Evolutionary conservation across 2,888 invertebrate genomes (phyloP), one percentile per base, ranked within the genome.

Genomic region (Onchidella celtica): DNA sequence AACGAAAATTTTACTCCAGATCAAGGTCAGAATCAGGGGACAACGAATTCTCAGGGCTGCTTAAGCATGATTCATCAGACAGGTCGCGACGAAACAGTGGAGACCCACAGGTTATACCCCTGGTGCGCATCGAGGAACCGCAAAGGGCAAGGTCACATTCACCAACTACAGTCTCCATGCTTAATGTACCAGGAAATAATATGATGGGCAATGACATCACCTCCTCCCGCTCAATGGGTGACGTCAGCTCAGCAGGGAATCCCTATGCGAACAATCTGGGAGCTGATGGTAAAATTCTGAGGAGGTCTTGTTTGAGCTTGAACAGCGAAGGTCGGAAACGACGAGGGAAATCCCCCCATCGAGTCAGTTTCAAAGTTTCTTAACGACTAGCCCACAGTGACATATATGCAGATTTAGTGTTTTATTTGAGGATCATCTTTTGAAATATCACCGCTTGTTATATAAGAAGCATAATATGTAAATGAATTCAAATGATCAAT

Each of bases 311-410:
- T 55, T 76, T 83, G 38, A 84, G 82, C 47, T 77, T 84, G 59
- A 84, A 81, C 38, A 81, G 79, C 32, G 84, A 82, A 0, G 81
- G 80, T 24, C 73, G 74, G 36, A 81, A 82, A 21, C 77, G 83
- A 0, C 76, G 84, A 29, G 69, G 74, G 17, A 83, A 83, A 36
- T 82, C 82, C 0, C 82, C 83, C 0, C 84, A 82, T 29, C 75
- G 83, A 61, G 84, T 84, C 29, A 84, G 82, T 40, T 84, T 84
- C 38, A 81, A 81, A 59, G 81, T 81, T 4, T 81, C 81, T 24
- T 76, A 79, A 32, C 69, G 55, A 34, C 47, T 11, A 47, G 47
- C 47, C 47, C 47, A 47, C 47, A 17, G 17, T 47, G 47, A 63
- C 27, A 27, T 4, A 66, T 27, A 66, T 29, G 14, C 6, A 27